Conservation (phyloP, 2,888 invertebrate species). For the Blastobasis lacticolella region DNA sequence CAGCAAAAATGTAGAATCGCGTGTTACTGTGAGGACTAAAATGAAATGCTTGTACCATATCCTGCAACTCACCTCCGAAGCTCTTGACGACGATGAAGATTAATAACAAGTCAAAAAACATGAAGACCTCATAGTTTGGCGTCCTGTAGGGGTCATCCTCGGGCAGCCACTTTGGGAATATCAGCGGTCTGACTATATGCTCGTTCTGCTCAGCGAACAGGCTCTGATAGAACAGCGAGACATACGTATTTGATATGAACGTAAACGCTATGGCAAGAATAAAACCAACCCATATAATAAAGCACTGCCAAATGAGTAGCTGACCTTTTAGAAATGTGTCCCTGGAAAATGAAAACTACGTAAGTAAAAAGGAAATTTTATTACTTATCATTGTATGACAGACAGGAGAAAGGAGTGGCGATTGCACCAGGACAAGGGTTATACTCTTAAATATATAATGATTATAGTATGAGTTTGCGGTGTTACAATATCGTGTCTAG, state of each 20-base stretch:
- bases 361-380: too few relatives aligned
- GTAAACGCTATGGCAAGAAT: conserved; percentile 12
- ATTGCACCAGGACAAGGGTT: too few relatives aligned
- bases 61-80: conserved; percentile 34
- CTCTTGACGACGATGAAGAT: conserved; percentile 22
- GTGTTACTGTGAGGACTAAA: too few relatives aligned
- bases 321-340: conserved; percentile 39
- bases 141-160: conserved; percentile 43
- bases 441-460: too few relatives aligned
- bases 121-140: conserved; percentile 48
- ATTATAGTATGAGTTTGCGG: too few relatives aligned
- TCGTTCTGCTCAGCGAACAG: conserved; percentile 38
- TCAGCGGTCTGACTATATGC: conserved; percentile 34
- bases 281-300: conserved; percentile 33
- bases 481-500: too few relatives aligned
- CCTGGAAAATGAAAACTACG: conserved; percentile 38
- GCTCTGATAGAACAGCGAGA: conserved; percentile 30
- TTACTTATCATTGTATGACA: too few relatives aligned
- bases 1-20: too few relatives aligned
- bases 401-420: too few relatives aligned
- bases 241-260: conserved; percentile 26
- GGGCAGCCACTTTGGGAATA: conserved; percentile 50
- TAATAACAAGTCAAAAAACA: conserved; percentile 21
- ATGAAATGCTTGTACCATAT: too few relatives aligned
- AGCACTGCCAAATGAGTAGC: conserved; percentile 43